Evolutionary conservation across 2,797 vertebrate genomes (phyloP), one percentile per base, ranked within the genome.

Genomic region (Danionella dracula): DNA sequence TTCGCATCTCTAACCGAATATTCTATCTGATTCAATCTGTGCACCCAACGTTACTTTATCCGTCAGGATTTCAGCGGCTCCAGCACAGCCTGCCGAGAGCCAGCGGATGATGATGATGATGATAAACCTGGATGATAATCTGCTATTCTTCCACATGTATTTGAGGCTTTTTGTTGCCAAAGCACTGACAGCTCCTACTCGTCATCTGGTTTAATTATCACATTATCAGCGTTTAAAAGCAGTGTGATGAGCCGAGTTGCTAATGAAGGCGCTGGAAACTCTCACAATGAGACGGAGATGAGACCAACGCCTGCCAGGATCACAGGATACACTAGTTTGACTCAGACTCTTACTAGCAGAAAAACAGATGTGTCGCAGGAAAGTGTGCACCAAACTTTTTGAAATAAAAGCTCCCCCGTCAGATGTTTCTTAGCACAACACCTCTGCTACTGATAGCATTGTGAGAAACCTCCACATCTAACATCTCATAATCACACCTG

Each of bases 201-300:
- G 92, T 93, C 92, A 93, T 92, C 89, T 92, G 89, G 83, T 97
- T 94, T 97, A 97, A 97, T 98, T 94, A 95, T 92, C 93, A 91
- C 91, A 93, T 96, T 94, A 95, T 90, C 92, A 92, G 89, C 89
- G 93, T 90, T 90, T 90, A 90, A 90, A 85, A 93, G 85, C 84
- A 85, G 82, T 74, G 87, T 78, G 84, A 85, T 88, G 79, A 90
- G 86, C 82, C 79, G 86, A 90, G 88, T 89, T 88, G 90, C 88
- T 91, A 89, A 91, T 88, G 80, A 78, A 83, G 88, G 88, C 79
- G 86, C 84, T 9, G 12, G 82, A 78, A 27, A 86, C 83, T 91
- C 80, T 85, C 87, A 89, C 76, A 81, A 89, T 89, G 85, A 87
- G 81, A 40, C 7, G n/a, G 45, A 53, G 40, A 27, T 32, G 41